Evolutionary conservation across 2,113 vertebrate genomes (phyloP).

Genomic region (Nettapus auritus): DNA sequence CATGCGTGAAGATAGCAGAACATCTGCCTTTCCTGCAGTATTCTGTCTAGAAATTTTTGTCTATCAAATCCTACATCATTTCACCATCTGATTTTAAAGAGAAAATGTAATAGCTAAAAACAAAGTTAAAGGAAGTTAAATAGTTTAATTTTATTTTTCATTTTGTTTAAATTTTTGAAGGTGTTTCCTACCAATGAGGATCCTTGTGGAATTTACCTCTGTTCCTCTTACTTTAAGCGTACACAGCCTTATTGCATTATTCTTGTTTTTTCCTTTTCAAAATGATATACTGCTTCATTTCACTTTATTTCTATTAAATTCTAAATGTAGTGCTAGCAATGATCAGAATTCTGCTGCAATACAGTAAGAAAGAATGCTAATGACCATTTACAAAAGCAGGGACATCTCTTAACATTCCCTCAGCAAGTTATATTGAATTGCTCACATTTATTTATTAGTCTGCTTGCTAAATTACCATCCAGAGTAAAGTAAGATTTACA

Average conservation of each 20-base stretch:
- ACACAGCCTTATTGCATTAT: not conserved
- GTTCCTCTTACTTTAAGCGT: not conserved
- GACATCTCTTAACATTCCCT: not conserved
- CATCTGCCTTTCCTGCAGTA: not conserved
- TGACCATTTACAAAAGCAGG: not conserved
- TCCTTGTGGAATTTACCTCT: not conserved
- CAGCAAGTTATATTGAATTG: not conserved
- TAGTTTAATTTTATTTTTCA: not conserved
- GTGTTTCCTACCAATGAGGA: not conserved
- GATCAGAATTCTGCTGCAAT: not conserved
- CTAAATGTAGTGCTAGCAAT: not conserved
- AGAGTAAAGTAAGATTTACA: not conserved
- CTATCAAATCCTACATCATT: not conserved
- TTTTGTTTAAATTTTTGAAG: not conserved
- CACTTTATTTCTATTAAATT: not conserved
- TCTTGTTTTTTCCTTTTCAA: not conserved
- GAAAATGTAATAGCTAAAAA: not conserved
- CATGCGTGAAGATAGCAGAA: not conserved
- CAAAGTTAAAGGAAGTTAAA: too few relatives aligned
- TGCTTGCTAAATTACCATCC: not conserved
- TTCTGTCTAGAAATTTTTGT: not conserved
- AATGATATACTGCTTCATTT: not conserved
- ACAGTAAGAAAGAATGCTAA: not conserved
- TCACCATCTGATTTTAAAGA: not conserved
- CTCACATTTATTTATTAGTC: not conserved